phyloP scores from a whole-genome alignment of 2,797 vertebrate species.

The Neopelma chrysocephalum region DNA sequence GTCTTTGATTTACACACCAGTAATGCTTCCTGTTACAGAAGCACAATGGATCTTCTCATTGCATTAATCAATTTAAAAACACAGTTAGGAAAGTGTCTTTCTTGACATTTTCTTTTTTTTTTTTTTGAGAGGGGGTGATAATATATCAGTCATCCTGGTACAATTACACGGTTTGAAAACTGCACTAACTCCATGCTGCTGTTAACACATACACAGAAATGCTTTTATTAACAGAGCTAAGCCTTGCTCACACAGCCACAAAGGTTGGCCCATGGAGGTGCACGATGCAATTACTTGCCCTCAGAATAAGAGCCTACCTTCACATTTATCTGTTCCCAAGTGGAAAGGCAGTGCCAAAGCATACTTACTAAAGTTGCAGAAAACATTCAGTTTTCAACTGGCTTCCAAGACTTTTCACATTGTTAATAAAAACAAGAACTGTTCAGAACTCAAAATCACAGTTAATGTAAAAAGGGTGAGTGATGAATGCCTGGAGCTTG shows the following conservation, averaged over 20 bases:
- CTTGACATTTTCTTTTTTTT: not conserved
- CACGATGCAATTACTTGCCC: not conserved
- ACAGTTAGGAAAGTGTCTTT: not conserved
- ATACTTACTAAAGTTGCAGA: not conserved
- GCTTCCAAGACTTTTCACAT: not conserved
- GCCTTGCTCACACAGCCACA: not conserved
- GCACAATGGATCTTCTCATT: not conserved
- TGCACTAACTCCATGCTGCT: not conserved
- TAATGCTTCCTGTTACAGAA: not conserved
- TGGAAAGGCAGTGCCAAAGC: not conserved
- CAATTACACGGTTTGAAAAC: conserved; percentile 17
- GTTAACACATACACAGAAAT: not conserved
- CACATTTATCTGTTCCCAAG: not conserved
- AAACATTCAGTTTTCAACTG: not conserved
- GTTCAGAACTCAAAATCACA: not conserved
- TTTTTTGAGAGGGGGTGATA: not conserved
- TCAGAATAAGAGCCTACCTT: not conserved
- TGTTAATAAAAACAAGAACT: not conserved
- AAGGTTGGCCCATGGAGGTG: not conserved
- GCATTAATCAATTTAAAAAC: not conserved
- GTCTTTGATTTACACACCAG: conserved; percentile 35
- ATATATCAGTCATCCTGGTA: not conserved
- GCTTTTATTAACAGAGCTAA: not conserved
- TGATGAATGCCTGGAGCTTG: not conserved
- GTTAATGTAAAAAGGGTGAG: not conserved